Evolutionary conservation across 2,113 vertebrate species (phyloP).

Genomic region (Typhlomys cinereus): DNA sequence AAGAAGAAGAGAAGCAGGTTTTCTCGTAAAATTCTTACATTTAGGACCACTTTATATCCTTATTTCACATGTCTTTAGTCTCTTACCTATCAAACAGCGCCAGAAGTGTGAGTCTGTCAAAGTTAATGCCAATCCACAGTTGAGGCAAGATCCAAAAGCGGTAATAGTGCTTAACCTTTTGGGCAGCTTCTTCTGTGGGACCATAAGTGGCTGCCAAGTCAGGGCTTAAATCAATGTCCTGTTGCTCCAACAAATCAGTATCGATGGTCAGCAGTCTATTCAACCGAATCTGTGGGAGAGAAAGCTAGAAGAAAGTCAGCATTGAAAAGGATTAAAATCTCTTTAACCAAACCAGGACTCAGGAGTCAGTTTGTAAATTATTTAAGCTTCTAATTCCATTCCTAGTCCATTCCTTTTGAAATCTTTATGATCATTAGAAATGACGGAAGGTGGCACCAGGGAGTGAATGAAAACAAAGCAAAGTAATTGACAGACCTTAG

Average conservation of each 20-base stretch:
- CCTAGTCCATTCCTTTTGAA: background rate
- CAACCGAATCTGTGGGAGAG: constrained; percentile 95
- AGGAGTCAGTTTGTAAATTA: background rate
- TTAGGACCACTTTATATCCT: background rate
- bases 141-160: constrained; percentile 97
- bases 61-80: background rate
- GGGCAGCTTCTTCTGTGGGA: constrained; percentile 89
- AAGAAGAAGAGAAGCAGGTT: background rate
- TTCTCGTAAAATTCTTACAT: background rate
- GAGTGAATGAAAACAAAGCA: constrained; percentile 33
- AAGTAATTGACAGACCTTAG: background rate
- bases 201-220: constrained; percentile 94
- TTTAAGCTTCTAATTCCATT: background rate
- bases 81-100: constrained; percentile 97
- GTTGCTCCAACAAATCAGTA: constrained; percentile 96
- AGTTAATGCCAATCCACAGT: constrained; percentile 97
- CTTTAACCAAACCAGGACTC: background rate
- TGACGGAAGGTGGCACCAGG: background rate
- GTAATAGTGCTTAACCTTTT: constrained; percentile 96
- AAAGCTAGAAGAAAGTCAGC: constrained; percentile 87
- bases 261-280: constrained; percentile 97
- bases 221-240: constrained; percentile 95
- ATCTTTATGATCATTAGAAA: background rate
- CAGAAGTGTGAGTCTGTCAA: constrained; percentile 97
- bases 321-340: constrained; percentile 56